Evolutionary conservation across 2,113 vertebrate genomes (phyloP), one percentile per base, ranked within the genome.

Genomic region (Zapornia atra): DNA sequence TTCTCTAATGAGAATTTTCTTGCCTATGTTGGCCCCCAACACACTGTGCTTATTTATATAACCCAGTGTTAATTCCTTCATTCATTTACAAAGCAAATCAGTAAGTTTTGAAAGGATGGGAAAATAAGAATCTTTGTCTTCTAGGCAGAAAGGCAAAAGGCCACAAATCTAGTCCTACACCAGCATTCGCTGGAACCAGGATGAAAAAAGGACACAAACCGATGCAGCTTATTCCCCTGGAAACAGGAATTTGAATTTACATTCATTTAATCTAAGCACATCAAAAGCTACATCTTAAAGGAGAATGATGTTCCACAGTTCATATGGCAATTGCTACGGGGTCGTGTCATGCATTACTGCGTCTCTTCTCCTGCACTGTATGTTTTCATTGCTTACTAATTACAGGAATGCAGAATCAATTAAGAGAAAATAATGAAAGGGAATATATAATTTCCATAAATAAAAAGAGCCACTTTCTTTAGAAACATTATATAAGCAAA

Each of bases 341-440:
- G 94, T 95, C 93, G 53, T 72, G 94, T 85, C 96, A 83, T 59
- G 91, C 61, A 96, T 97, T 91, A 88, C 90, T 81, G 24, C 57
- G 77, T 56, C 90, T 97, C 73, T 83, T 80, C 89, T 94, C 68
- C 53, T 92, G 81, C 87, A 57, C 85, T 89, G 79, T 83, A 85
- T 84, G 91, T 91, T 96, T 94, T 88, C 78, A 93, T 85, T 85
- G 72, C 60, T 87, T 94, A 94, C 81, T 96, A 97, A 94, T 94
- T 95, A 96, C 59, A 96, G 90, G 94, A 92, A 94, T 91, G 75
- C 69, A 88, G 85, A 95, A 95, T 97, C 94, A 97, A 91, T 97
- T 95, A 97, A 90, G 94, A 97, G 84, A 85, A 93, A 95, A 88
- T 94, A 97, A 92, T 96, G 90, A 91, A 88, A 92, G 60, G 69